Base-by-base conservation (phyloP, 2,113 vertebrate species). In the Todiramphus chloris region DNA sequence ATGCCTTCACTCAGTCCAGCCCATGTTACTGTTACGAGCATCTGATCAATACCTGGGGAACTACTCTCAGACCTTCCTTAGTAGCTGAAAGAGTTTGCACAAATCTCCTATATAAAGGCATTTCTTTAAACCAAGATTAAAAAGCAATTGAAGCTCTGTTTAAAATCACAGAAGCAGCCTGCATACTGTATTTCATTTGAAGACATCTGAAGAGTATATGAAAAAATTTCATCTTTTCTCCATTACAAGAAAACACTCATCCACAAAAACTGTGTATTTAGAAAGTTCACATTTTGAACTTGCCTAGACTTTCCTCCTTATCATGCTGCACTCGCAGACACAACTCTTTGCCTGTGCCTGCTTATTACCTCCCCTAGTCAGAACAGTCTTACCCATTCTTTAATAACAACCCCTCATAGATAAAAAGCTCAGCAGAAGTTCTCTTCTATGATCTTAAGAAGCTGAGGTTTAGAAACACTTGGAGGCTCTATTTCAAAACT, bases 21-120 rank as follows among this genome's bases (percentile, higher is more conserved):
- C 44, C 39, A 35, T 0, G 0, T 33, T 77, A 30, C 20, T 90
- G 5, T 60, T 82, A 16, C 5, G 43, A 20, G 20, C 0, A 0
- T 7, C 35, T 62, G 50, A 88, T 56, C 43, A 33, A 14, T 33
- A 58, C 3, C 14, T 28, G 16, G 23, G 11, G 11, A 92, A 46
- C 9, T 15, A 44, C 24, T 18, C 18, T 68, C 11, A 31, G 13
- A 77, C 20, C 53, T 43, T 62, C 48, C 31, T 6, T 17, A 86
- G 27, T 12, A 64, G 17, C n/a, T 80, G 25, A 59, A 14, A 35
- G 16, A 78, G 3, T 30, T 82, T 85, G 37, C 16, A 55, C 13
- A 83, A 53, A 37, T 4, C 39, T 58, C n/a, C 13, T 10, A 28
- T 23, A 35, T 21, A 44, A 75, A 62, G 5, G 31, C 59, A 69